A percentile compares a stretch with the other conserved stretches of the same genome.
These are phyloP conservation scores for Shargacucullia verbasci DNA, from an alignment of 2,888 invertebrate species.

Conservation along the genomic window DNA sequence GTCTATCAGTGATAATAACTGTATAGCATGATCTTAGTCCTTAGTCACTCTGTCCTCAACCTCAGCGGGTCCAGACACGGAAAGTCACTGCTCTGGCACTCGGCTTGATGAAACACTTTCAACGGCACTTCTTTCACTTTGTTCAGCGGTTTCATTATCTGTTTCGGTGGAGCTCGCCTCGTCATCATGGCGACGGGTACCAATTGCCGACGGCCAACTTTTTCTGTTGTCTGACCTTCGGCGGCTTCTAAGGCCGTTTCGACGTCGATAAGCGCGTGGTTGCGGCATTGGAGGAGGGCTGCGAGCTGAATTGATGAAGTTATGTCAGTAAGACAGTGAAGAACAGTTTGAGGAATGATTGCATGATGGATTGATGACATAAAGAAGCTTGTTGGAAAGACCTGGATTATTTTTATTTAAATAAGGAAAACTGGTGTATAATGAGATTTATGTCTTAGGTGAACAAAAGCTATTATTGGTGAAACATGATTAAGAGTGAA, in stretches of 20 bases:
- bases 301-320: constrained; percentile 73
- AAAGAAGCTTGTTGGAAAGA: too few species aligned
- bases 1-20: constrained; percentile 74
- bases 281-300: constrained; percentile 80
- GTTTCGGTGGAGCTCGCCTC: constrained; percentile 41
- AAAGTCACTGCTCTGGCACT: constrained; percentile 74
- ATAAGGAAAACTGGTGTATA: too few species aligned
- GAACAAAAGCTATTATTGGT: too few species aligned
- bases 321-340: too few species aligned
- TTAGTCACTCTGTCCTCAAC: constrained; percentile 83
- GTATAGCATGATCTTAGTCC: constrained; percentile 72
- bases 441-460: too few species aligned
- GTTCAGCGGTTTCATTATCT: constrained; percentile 54
- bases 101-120: constrained; percentile 80
- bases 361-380: too few species aligned
- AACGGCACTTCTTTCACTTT: constrained; percentile 81
- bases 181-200: constrained; percentile 70
- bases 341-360: too few species aligned
- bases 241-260: constrained; percentile 87
- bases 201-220: constrained; percentile 68
- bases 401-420: too few species aligned
- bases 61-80: constrained; percentile 79
- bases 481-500: too few species aligned
- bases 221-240: constrained; percentile 73
- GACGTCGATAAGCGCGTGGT: constrained; percentile 84